phyloP scores from a whole-genome alignment of 2,113 vertebrate genomes.

The Ochotona curzoniae region DNA sequence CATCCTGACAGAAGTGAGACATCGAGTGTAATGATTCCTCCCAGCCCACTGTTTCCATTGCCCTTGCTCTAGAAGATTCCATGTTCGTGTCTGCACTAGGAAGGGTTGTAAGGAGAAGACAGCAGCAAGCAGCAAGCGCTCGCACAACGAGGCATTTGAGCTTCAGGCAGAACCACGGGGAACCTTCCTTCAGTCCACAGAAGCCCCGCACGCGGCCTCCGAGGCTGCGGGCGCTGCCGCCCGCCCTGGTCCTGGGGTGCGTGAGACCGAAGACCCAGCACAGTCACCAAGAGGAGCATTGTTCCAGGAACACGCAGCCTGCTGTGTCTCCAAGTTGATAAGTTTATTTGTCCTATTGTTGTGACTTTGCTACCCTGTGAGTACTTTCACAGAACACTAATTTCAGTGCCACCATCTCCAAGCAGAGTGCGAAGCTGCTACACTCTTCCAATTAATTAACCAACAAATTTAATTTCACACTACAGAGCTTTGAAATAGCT shows the following conservation, averaged over 20 bases:
- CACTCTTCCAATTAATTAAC: conserved; percentile 78
- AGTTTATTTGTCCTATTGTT: conserved; percentile 39
- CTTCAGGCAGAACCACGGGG: not conserved
- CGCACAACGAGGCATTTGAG: not conserved
- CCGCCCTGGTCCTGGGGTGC: no score
- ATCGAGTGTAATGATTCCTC: no score
- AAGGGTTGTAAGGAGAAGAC: not conserved
- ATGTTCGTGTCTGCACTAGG: not conserved
- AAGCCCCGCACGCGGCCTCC: not conserved
- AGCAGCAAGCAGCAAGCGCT: not conserved
- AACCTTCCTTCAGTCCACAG: no score
- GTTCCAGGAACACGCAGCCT: not conserved
- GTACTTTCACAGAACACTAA: conserved; percentile 60
- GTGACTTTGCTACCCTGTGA: conserved; percentile 42
- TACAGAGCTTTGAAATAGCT: conserved; percentile 69
- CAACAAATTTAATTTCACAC: conserved; percentile 80
- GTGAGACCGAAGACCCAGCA: no score
- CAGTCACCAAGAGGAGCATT: no score
- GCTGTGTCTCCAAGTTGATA: not conserved
- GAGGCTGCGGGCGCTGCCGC: no score
- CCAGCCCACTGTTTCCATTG: not conserved
- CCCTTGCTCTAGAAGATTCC: not conserved
- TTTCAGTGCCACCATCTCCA: conserved; percentile 40
- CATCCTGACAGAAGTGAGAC: no score
- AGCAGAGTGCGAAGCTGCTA: conserved; percentile 64